Conservation (phyloP, 30 jellyfish, hydroid and myxozoan species). For the Hydractinia echinata region DNA sequence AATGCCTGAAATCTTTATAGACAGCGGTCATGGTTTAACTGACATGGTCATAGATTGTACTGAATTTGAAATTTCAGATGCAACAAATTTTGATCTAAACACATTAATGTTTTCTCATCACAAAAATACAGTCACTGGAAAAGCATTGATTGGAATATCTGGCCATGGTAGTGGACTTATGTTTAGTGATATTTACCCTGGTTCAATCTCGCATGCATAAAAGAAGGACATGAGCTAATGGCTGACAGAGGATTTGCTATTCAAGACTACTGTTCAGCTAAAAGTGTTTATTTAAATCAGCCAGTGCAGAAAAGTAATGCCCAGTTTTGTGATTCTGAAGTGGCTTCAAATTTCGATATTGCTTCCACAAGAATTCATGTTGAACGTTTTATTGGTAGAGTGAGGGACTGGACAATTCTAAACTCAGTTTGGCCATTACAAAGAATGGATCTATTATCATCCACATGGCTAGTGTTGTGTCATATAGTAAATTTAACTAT, state of each 20-base stretch:
- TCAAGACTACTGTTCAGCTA: conserved; percentile 30
- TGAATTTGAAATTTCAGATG: not conserved
- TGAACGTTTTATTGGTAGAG: conserved; percentile 47
- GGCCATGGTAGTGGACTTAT: conserved; percentile 23
- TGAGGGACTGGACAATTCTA: conserved; percentile 44
- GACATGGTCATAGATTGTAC: conserved; percentile 31
- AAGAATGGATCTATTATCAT: conserved; percentile 23
- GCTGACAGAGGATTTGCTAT: conserved; percentile 40
- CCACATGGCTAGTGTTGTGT: conserved; percentile 36
- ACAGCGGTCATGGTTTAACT: conserved; percentile 39
- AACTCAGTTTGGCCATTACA: conserved; percentile 44
- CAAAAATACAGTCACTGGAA: conserved; percentile 35
- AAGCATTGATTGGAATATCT: conserved; percentile 14
- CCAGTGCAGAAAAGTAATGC: conserved; percentile 24
- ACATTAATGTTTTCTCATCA: conserved; percentile 40
- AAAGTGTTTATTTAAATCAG: conserved; percentile 34
- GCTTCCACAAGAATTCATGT: conserved; percentile 42
- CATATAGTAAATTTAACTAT: conserved; percentile 35
- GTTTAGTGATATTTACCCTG: conserved; percentile 29
- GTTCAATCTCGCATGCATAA: conserved; percentile 25
- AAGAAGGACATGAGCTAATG: conserved; percentile 40
- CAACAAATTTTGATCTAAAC: conserved; percentile 35
- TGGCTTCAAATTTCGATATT: conserved; percentile 35
- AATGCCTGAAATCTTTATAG: conserved; percentile 37
- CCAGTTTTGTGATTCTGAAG: conserved; percentile 27